Evolutionary conservation across 2,113 vertebrate species (phyloP), one percentile per base, ranked within the genome.

Genomic region (Campylomormyrus numenius): DNA sequence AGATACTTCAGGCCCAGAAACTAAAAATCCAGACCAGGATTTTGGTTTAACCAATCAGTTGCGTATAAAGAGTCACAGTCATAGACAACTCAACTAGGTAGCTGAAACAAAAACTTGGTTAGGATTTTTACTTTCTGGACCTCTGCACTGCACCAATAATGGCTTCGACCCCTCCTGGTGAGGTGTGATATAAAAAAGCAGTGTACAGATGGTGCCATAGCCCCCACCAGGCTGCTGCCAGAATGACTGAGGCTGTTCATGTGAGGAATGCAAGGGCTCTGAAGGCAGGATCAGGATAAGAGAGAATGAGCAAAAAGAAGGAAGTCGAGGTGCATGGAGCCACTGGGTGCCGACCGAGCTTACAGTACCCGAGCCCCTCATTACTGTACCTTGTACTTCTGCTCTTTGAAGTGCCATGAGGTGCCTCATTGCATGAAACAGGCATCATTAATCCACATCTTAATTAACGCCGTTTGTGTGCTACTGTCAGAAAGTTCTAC

Each of bases 401-500:
- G 94, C 93, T 93, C 95, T 96, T 95, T 96, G 95, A 96, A 95
- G 95, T 95, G 94, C 95, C 95, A 93, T 95, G 95, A 96, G 95
- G 94, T 95, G 94, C 94, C 95, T 95, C 94, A 93, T 93, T 93
- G 94, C 94, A 94, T 95, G 94, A 95, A 95, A 95, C 92, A 90
- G 95, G 95, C 94, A 93, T 94, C 93, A 93, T 96, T 96, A 96
- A 96, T 95, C 95, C 95, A 96, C 95, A 95, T 96, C 94, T 95
- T 96, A 95, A 96, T 96, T 95, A 96, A 96, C 89, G 87, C 93
- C 93, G 94, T 93, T 94, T 93, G 92, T 92, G 93, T 93, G 95
- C 95, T 94, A 91, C 92, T 93, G 93, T 95, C 95, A 95, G 95
- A 94, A 95, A 95, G 92, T 93, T 90, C 94, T 94, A 93, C 92